phyloP scores from a whole-genome alignment of 37 sponge, comb jelly and placozoan genomes.

The Mnemiopsis leidyi region DNA sequence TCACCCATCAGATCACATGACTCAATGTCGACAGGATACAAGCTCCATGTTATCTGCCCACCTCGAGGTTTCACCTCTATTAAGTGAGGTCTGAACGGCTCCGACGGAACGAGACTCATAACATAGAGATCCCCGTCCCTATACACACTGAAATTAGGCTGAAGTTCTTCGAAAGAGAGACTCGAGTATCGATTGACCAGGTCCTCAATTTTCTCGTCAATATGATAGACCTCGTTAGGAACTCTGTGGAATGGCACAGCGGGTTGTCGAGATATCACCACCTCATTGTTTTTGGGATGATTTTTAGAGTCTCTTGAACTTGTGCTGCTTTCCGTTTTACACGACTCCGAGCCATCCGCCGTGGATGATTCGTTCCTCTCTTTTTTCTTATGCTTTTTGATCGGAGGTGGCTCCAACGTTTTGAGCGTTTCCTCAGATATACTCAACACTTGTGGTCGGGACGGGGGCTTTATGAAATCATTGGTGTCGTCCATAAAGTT shows the following conservation, averaged over 20 bases:
- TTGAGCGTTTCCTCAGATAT: conserved; percentile 2
- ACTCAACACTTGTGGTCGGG: background rate
- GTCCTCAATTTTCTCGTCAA: conserved; percentile 20
- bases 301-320: background rate
- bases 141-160: background rate
- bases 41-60: background rate
- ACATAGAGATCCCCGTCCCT: background rate
- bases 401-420: background rate
- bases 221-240: conserved; percentile 29
- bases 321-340: background rate
- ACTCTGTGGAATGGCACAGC: background rate
- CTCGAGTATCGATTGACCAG: background rate
- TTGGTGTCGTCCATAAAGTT: background rate
- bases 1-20: conserved; percentile 26
- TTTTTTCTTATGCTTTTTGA: background rate
- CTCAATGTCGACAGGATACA: background rate
- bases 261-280: background rate
- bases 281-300: background rate
- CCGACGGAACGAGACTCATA: background rate
- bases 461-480: too few species aligned
- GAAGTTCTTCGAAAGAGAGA: background rate
- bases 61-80: background rate
- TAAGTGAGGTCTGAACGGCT: background rate
- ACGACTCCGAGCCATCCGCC: background rate
- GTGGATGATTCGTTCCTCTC: background rate